A percentile compares a stretch with the other conserved stretches of the same genome.
Evolutionary conservation across 92 coral and sea anemone species (phyloP).

Genomic region (Epizoanthus scotinus): DNA sequence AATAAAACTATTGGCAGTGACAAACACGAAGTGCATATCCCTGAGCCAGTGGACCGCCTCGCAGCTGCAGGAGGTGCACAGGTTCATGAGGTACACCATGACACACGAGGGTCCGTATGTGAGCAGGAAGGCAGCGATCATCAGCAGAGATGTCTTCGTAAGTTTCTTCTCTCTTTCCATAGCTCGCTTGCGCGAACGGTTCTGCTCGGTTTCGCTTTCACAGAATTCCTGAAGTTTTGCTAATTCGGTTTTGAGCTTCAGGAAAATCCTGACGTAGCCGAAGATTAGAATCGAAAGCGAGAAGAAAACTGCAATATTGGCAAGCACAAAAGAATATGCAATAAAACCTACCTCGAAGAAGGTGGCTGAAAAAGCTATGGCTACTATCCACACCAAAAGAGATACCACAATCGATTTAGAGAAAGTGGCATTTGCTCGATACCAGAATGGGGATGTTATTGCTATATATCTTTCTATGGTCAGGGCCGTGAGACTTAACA

Average conservation of each 20-base stretch:
- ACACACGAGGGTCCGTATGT: constrained; percentile 85
- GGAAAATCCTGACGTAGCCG: constrained; percentile 85
- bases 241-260: constrained; percentile 68
- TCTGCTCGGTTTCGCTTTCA: constrained; percentile 57
- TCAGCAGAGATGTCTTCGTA: constrained; percentile 78
- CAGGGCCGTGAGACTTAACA: constrained; percentile 31
- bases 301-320: constrained; percentile 80
- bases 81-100: constrained; percentile 92
- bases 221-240: constrained; percentile 45
- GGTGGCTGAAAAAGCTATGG: constrained; percentile 16
- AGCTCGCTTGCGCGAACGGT: constrained; percentile 73
- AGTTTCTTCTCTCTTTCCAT: constrained; percentile 69
- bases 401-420: constrained; percentile 5
- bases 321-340: constrained; percentile 33
- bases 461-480: constrained; percentile 35
- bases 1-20: constrained; percentile 76
- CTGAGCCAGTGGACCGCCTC: constrained; percentile 88
- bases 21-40: constrained; percentile 81
- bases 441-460: constrained; percentile 39
- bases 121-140: constrained; percentile 73
- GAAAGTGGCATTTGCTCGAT: constrained; percentile 27
- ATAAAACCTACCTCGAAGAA: constrained; percentile 30
- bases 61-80: constrained; percentile 84
- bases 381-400: constrained; percentile 11
- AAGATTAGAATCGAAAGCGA: constrained; percentile 84